Evolutionary conservation across 2,888 invertebrate genomes (phyloP).

Genomic region (Drosophila bunnanda): DNA sequence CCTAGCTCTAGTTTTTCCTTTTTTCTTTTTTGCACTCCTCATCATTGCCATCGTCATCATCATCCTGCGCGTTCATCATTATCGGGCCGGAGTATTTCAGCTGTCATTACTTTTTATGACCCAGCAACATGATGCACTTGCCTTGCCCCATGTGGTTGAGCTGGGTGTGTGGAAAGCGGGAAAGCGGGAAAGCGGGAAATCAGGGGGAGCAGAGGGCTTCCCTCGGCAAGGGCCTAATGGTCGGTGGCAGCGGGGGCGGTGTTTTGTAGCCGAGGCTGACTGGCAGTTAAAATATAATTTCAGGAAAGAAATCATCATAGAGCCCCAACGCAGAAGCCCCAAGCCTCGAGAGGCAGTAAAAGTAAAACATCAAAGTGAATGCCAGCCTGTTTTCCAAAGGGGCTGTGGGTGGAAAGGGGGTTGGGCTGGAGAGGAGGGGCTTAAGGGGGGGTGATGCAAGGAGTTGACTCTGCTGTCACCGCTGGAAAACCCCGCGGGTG

Average conservation of each 20-base stretch:
- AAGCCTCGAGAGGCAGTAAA: constrained; percentile 43
- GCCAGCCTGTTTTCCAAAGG: constrained; percentile 40
- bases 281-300: constrained; percentile 76
- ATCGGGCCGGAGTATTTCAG: constrained; percentile 71
- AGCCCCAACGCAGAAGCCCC: constrained; percentile 37
- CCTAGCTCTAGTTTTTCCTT: not conserved
- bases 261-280: constrained; percentile 33
- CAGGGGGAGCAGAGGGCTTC: not conserved
- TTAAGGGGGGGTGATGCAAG: constrained; percentile 11
- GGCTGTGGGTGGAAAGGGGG: not conserved
- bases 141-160: constrained; percentile 48
- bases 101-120: constrained; percentile 79
- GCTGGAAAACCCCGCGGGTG: constrained; percentile 11
- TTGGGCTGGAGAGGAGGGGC: not conserved
- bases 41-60: not conserved
- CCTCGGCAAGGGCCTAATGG: constrained; percentile 11
- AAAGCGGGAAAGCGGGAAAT: not conserved
- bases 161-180: constrained; percentile 10
- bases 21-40: constrained; percentile 22
- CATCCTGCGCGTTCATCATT: constrained; percentile 64
- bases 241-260: constrained; percentile 1
- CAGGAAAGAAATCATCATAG: constrained; percentile 62
- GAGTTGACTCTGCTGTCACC: constrained; percentile 26
- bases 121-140: constrained; percentile 76
- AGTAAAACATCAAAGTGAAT: constrained; percentile 75